Evolutionary conservation across 2,888 invertebrate species (phyloP), one percentile per base, ranked within the genome.

Genomic region (Erpobdella octoculata): DNA sequence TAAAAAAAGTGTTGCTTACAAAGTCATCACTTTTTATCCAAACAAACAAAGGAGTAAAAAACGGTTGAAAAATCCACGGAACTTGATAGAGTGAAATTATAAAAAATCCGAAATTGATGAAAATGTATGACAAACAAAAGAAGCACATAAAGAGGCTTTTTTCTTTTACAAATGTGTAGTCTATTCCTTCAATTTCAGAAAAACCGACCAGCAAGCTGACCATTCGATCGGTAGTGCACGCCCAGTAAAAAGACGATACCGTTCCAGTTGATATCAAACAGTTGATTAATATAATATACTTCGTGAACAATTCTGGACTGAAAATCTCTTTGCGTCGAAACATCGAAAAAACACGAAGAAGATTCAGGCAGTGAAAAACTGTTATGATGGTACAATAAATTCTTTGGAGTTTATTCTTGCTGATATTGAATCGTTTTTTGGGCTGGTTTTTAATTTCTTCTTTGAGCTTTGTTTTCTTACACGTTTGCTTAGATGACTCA

Each of bases 181-280:
- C 28, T 35, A 62, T 62, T 35, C 62, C 28, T n/a, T 31, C 35
- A n/a, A 62, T 8, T 33, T 33, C 33, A 31, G 33, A 62, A 35
- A n/a, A 33, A 33, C 62, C 62, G 62, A 62, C 28, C 2, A 62
- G 31, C 62, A 62, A n/a, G 33, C n/a, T 62, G 33, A n/a, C 62
- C 28, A 62, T 28, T 62, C 35, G 28, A 6, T 35, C 62, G 62
- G n/a, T 62, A 21, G 31, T n/a, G 18, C 62, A 62, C 1, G 62
- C 62, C 31, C 35, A 62, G n/a, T 62, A 62, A 18, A 62, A 62
- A 6, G 62, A 31, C 31, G 62, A 33, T 8, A 33, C 33, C 31
- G n/a, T 33, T 28, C 62, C 35, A n/a, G 62, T 35, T 5, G 62
- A 33, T n/a, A 62, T 62, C 2, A 31, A 8, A 1, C 28, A n/a